Percentiles rank a stretch among this genome's conserved stretches.
phyloP scores from a whole-genome alignment of 2,888 invertebrate species.

The Panopea generosa region DNA sequence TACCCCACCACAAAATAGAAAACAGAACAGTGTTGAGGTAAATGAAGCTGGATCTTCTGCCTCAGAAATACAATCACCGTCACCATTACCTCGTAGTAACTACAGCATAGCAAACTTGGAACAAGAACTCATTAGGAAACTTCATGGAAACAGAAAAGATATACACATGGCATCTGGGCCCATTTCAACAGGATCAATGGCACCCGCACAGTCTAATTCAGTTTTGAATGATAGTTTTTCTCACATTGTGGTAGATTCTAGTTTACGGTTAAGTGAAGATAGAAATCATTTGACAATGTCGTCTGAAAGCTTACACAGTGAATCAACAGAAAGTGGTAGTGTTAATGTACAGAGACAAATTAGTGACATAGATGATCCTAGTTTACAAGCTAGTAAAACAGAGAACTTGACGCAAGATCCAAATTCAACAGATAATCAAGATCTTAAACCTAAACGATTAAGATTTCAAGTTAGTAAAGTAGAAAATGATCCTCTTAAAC shows the following conservation, averaged over 20 bases:
- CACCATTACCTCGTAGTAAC: constrained; percentile 54
- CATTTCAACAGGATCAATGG: no score
- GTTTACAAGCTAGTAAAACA: not conserved
- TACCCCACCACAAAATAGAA: constrained; percentile 72
- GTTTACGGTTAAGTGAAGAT: constrained; percentile 38
- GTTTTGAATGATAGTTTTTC: constrained; percentile 46
- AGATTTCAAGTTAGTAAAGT: constrained; percentile 76
- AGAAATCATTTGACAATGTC: constrained; percentile 42
- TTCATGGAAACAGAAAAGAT: constrained; percentile 72
- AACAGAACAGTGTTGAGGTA: constrained; percentile 60
- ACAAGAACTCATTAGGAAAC: constrained; percentile 81
- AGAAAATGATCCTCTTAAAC: constrained; percentile 68
- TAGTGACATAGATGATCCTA: not conserved
- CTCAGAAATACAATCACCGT: constrained; percentile 65
- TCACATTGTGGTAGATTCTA: constrained; percentile 28
- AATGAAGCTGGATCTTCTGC: constrained; percentile 43
- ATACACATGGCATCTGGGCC: constrained; percentile 43
- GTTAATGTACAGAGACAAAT: constrained; percentile 4
- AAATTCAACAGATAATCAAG: not conserved
- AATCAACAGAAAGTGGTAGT: constrained; percentile 20
- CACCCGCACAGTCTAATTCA: constrained; percentile 1
- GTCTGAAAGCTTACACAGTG: constrained; percentile 39
- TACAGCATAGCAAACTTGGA: constrained; percentile 76
- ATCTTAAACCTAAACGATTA: constrained; percentile 49
- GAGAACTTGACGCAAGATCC: not conserved